Conservation (phyloP, 1,140 invertebrate species). For the Cataglyphis hispanica region DNA sequence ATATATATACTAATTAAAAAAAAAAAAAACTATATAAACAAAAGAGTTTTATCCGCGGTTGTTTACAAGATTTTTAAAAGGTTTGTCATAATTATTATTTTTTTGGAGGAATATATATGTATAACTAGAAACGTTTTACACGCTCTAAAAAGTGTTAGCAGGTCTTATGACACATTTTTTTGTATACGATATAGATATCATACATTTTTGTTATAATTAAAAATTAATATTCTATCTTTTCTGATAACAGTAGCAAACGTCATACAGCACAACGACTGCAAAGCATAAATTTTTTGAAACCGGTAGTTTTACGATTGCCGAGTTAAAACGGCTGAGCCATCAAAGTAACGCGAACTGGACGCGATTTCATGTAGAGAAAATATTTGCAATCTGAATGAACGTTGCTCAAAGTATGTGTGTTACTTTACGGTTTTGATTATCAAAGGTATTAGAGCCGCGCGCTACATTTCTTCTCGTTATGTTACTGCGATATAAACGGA, state of each 20-base stretch:
- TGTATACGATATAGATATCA: neutral
- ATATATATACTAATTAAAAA: too few relatives aligned
- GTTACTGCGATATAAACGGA: constrained; percentile 17
- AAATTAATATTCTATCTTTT: neutral
- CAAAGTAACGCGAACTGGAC: constrained; percentile 23
- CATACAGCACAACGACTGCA: neutral
- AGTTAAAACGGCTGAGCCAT: constrained; percentile 12
- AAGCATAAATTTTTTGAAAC: neutral
- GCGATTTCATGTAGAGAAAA: constrained; percentile 22
- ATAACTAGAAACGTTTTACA: neutral
- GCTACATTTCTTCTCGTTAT: neutral
- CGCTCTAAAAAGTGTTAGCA: neutral
- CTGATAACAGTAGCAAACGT: neutral
- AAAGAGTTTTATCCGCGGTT: neutral
- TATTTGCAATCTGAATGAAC: constrained; percentile 31
- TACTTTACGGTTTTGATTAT: constrained; percentile 24
- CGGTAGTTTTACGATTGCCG: constrained; percentile 9
- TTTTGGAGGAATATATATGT: neutral
- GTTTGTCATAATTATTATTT: neutral
- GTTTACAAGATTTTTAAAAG: neutral
- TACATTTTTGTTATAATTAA: neutral
- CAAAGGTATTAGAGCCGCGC: constrained; percentile 2
- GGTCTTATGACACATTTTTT: neutral
- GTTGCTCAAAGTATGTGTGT: constrained; percentile 21
- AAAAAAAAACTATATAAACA: too few relatives aligned